Base-by-base conservation (phyloP, 2,113 vertebrate genomes). In the Chascanopsetta lugubris region DNA sequence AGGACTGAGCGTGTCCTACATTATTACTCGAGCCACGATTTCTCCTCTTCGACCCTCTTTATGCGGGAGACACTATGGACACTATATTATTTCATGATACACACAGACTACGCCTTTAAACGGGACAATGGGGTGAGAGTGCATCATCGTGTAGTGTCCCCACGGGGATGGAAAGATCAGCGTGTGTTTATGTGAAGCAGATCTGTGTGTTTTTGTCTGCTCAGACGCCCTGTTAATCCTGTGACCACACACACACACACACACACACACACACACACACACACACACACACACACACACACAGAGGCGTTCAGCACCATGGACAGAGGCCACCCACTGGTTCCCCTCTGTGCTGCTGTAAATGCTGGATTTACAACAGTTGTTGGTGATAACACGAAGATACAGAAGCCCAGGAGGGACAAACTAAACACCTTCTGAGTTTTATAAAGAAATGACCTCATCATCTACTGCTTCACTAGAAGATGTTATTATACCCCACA, bases 231-330 rank as follows among this genome's bases (percentile, higher is more conserved):
- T 8, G 58, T 80, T 85, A 87, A 88, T 88, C 84, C 80, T 34
- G 46, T 62, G 77, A 53, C 9, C 25, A 20, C 34, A 47, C 43
- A 42, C 49, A 6, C 60, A 42, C 61, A 29, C 36, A 20, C 29
- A 38, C 58, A 22, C 17, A 25, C 63, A 43, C 43, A 10, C 22
- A 7, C 50, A 47, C 56, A 42, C 46, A 32, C 48, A 43, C 43
- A 49, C 61, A 54, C 56, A 45, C 43, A 22, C 17, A 20, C 43
- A 48, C 48, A 30, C 58, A 34, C 57, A 47, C 22, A 20, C 29
- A 48, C 61, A 57, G 0, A 1, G 26, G 34, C 27, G 3, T 88
- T 90, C 91, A 92, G 91, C 80, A 92, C 91, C 90, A 83, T 72
- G 91, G 91, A 92, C 88, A 92, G 91, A 80, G 58, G 54, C 84